Evolutionary conservation across 2,797 vertebrate species (phyloP).

Genomic region (Podarcis lilfordi): DNA sequence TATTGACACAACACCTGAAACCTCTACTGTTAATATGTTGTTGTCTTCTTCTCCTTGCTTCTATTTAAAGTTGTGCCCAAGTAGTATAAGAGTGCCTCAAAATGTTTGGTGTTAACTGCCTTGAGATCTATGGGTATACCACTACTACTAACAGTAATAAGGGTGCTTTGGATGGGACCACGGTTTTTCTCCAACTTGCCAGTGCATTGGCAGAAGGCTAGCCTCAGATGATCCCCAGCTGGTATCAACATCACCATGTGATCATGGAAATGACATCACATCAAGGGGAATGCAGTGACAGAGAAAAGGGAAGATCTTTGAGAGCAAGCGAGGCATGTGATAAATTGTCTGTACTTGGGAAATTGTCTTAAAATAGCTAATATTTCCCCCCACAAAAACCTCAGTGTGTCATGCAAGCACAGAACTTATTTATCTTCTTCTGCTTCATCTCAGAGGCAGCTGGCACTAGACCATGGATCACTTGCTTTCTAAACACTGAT

Average conservation of each 20-base stretch:
- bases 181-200: not conserved
- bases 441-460: too few relatives aligned
- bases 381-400: not conserved
- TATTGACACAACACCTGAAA: not conserved
- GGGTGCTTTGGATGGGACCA: not conserved
- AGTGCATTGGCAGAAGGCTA: not conserved
- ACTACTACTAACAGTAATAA: too few relatives aligned
- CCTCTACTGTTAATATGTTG: not conserved
- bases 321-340: too few relatives aligned
- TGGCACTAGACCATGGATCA: not conserved
- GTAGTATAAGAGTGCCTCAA: too few relatives aligned
- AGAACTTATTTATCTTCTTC: too few relatives aligned
- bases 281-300: not conserved
- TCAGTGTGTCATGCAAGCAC: not conserved
- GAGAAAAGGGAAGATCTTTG: not conserved
- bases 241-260: not conserved
- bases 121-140: too few relatives aligned
- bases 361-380: not conserved
- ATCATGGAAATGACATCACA: not conserved
- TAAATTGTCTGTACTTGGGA: not conserved
- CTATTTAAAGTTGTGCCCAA: not conserved
- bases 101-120: too few relatives aligned
- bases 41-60: not conserved
- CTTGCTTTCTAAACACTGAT: not conserved
- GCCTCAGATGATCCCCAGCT: not conserved